Percentiles rank a stretch among this genome's conserved stretches.
These are phyloP conservation scores for Caenorhabditis angaria DNA, from an alignment of 2,888 invertebrate species.

Conservation along the genomic window DNA sequence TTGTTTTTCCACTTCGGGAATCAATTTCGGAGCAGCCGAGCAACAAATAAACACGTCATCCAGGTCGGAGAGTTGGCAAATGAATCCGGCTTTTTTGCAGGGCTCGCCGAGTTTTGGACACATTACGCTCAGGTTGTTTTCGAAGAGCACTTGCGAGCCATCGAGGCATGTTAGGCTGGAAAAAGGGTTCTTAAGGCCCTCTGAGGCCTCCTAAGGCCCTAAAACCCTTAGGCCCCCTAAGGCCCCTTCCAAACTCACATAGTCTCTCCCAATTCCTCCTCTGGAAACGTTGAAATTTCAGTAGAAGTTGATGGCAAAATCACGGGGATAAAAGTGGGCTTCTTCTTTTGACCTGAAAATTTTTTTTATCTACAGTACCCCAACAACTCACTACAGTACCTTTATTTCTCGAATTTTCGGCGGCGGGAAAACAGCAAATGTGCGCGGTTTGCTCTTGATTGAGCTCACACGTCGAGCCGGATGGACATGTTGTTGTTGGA, in stretches of 20 bases:
- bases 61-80: constrained; percentile 45
- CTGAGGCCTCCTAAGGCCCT: no score
- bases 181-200: constrained; percentile 5
- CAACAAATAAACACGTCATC: constrained; percentile 40
- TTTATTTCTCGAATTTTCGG: not conserved
- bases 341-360: no score
- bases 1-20: not conserved
- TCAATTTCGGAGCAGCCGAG: constrained; percentile 7
- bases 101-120: constrained; percentile 47
- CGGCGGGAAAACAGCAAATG: constrained; percentile 22
- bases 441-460: constrained; percentile 19
- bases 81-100: constrained; percentile 46
- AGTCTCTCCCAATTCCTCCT: no score
- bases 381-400: not conserved
- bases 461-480: constrained; percentile 21
- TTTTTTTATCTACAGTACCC: not conserved
- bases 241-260: no score
- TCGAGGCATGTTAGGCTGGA: constrained; percentile 40
- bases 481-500: constrained; percentile 23
- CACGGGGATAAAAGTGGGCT: no score
- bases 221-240: no score
- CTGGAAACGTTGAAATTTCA: no score
- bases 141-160: constrained; percentile 31
- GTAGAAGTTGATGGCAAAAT: no score
- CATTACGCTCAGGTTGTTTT: constrained; percentile 33